These are phyloP conservation scores for Coecobrya sp. DNA, from an alignment of 2,888 invertebrate genomes.

Conservation along the genomic window DNA sequence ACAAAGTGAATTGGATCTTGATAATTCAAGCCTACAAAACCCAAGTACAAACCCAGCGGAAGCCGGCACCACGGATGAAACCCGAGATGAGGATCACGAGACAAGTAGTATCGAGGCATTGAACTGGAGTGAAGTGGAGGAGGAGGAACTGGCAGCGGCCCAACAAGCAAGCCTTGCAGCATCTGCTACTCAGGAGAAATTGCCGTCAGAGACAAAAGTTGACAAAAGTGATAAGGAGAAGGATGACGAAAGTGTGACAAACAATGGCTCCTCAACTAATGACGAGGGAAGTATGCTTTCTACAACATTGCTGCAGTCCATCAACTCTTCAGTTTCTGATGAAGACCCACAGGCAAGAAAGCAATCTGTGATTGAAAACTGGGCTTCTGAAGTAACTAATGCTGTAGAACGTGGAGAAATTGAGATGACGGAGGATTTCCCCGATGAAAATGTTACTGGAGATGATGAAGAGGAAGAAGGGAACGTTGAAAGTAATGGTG, in stretches of 20 bases:
- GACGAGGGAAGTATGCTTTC: constrained; percentile 74
- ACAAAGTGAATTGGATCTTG: constrained; percentile 77
- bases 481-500: constrained; percentile 1
- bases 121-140: constrained; percentile 86
- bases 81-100: constrained; percentile 83
- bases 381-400: constrained; percentile 81
- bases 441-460: constrained; percentile 63
- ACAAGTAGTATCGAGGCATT: constrained; percentile 85
- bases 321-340: constrained; percentile 74
- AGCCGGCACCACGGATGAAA: constrained; percentile 77
- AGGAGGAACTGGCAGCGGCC: constrained; percentile 83
- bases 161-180: constrained; percentile 57
- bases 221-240: constrained; percentile 53
- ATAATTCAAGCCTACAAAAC: constrained; percentile 77
- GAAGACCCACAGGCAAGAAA: constrained; percentile 79
- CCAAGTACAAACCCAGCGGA: constrained; percentile 80
- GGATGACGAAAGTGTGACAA: constrained; percentile 55
- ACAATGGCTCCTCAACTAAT: constrained; percentile 51
- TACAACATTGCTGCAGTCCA: constrained; percentile 80
- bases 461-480: constrained; percentile 66
- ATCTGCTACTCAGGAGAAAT: constrained; percentile 45
- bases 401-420: constrained; percentile 80
- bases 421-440: constrained; percentile 76
- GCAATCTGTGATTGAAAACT: constrained; percentile 82
- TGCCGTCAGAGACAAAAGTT: constrained; percentile 8